Evolutionary conservation across 2,797 vertebrate species (phyloP), one percentile per base, ranked within the genome.

Genomic region (Falco novaeseelandiae): DNA sequence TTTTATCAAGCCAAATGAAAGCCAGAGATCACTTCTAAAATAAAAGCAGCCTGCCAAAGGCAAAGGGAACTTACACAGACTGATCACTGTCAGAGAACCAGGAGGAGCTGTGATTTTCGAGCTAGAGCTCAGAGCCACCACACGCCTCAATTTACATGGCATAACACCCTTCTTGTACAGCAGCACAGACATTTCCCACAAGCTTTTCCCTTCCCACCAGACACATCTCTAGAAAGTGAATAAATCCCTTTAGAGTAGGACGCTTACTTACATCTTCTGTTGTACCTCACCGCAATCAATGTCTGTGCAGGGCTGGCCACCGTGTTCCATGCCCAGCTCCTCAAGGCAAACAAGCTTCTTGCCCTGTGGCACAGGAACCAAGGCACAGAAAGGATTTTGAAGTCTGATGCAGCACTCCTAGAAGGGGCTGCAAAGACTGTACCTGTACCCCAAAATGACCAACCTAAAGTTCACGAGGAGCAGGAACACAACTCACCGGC

Each of bases 311-410:
- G 14, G 20, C 8, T 25, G 6, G 57, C 70, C 61, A 16, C 54
- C 30, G 30, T 18, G 30, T 38, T 79, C 84, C 38, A 16, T 7
- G 10, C 17, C 38, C 1, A 0, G 17, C 25, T 86, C 36, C 52
- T 79, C 63, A 34, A 34, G 25, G 18, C 36, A 83, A 69, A 80
- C 18, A 15, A 21, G 26, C 30, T 71, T 17, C 32, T 9, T 51
- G 23, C 51, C 70, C 71, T 58, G 32, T 3, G 12, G 14, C 1
- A 1, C 22, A 30, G 26, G 26, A 70, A 48, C 26, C 0, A 1
- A 76, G 44, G 76, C 46, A 59, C 12, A 11, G 12, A n/a, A n/a
- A 69, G 25, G 38, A 48, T 54, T 76, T 42, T 6, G 22, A 62
- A 9, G 6, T 29, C n/a, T 38, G 36, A 62, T 51, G 42, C 42